Conservation (phyloP, 2,797 vertebrate species). For the Esox masquinongy region DNA sequence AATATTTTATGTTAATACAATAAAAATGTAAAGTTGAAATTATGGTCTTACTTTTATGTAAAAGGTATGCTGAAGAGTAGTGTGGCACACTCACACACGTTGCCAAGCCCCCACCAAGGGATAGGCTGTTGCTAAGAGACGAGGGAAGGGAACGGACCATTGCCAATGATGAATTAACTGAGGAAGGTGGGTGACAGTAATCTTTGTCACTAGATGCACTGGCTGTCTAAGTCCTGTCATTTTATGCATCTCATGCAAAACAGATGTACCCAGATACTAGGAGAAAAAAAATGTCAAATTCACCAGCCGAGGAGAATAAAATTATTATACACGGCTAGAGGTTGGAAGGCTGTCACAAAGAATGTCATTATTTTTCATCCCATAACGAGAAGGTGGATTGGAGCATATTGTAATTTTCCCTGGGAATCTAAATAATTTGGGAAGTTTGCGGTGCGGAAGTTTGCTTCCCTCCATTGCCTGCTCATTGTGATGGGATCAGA, state of each 20-base stretch:
- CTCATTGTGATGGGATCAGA: constrained; percentile 80
- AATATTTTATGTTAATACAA: constrained; percentile 84
- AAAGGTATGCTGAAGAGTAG: constrained; percentile 85
- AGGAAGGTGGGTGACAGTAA: constrained; percentile 90
- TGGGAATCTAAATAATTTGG: constrained; percentile 81
- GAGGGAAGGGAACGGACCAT: constrained; percentile 89
- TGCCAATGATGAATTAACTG: constrained; percentile 98
- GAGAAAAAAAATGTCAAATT: constrained; percentile 58
- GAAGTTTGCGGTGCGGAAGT: constrained; percentile 79
- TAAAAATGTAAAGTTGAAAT: constrained; percentile 88
- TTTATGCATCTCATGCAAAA: constrained; percentile 97
- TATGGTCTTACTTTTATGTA: constrained; percentile 70
- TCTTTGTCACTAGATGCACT: constrained; percentile 96
- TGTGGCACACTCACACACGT: constrained; percentile 74
- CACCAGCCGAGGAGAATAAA: constrained; percentile 69
- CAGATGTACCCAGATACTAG: constrained; percentile 90
- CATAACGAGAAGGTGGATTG: constrained; percentile 77
- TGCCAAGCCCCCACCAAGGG: constrained; percentile 73
- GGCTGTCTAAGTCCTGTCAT: constrained; percentile 98
- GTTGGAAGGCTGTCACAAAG: constrained; percentile 82
- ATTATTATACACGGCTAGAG: constrained; percentile 78
- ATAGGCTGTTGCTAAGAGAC: constrained; percentile 99
- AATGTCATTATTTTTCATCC: constrained; percentile 85
- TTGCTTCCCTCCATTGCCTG: constrained; percentile 58
- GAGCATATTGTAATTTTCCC: constrained; percentile 80